A percentile compares a stretch with the other conserved stretches of the same genome.
phyloP scores from a whole-genome alignment of 2,888 invertebrate genomes.

The Electrophaes corylata region DNA sequence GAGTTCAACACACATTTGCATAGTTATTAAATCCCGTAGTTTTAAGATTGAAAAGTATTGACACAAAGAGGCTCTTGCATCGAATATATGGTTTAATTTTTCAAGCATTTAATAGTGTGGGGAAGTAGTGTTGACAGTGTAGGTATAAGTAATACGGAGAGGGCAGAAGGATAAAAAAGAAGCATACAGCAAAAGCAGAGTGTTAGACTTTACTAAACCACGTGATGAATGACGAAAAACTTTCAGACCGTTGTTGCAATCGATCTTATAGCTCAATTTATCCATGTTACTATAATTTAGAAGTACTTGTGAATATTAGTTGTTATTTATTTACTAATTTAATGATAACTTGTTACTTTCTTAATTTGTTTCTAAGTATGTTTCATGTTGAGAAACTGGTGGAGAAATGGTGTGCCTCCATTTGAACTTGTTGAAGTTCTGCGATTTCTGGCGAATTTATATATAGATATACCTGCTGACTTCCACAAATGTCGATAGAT shows the following conservation, averaged over 20 bases:
- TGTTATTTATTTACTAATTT: too few relatives aligned
- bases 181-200: conserved; percentile 44
- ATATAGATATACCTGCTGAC: too few relatives aligned
- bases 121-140: conserved; percentile 3
- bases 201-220: conserved; percentile 40
- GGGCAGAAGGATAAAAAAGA: conserved; percentile 28
- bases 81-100: neutral
- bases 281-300: too few relatives aligned
- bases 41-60: conserved; percentile 14
- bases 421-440: too few relatives aligned
- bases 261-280: neutral
- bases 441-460: too few relatives aligned
- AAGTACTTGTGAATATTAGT: too few relatives aligned
- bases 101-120: neutral
- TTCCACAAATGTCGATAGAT: too few relatives aligned
- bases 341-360: too few relatives aligned
- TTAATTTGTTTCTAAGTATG: too few relatives aligned
- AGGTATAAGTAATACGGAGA: neutral
- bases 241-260: neutral
- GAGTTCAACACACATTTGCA: neutral
- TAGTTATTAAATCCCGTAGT: conserved; percentile 4
- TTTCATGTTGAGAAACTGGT: too few relatives aligned
- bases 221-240: neutral
- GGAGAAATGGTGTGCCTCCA: too few relatives aligned
- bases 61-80: neutral